Evolutionary conservation across 2,113 vertebrate genomes (phyloP), one percentile per base, ranked within the genome.

Genomic region (Isichthys henryi): DNA sequence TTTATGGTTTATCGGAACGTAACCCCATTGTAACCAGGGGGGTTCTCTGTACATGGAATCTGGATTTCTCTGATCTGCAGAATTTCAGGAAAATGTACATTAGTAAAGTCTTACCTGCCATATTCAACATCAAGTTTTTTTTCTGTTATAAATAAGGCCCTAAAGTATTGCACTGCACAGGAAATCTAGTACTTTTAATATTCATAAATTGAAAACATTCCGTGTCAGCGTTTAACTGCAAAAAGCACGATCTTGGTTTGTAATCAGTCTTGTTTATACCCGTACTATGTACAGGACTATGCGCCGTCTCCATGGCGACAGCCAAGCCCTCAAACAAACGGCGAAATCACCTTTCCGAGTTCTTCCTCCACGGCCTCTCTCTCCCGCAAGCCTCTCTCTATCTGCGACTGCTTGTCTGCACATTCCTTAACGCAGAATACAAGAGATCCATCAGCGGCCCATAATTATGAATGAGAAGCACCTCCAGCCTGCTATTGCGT

Each of bases 321-420:
- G 58, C 62, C n/a, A 66, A 27, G 62, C 62, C n/a, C 62, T 31
- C 9, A 13, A 66, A 66, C n/a, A 27, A 11, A 84, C 21, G 3
- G 19, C 21, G 2, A 10, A 23, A 87, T 95, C 94, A 99, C 98
- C 97, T 97, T 98, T 92, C 97, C 97, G 31, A 99, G 95, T 91
- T 99, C 98, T 92, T 98, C 97, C 94, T 99, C 98, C 85, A 97
- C 94, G 17, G 96, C 96, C 92, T 94, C 97, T 92, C 97, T 98
- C 92, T 99, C 98, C 91, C 97, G 96, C 90, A 96, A 92, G 56
- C 94, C 94, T 92, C 95, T 95, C 91, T 98, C 97, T 70, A 97
- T 94, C 95, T 96, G 97, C 77, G 91, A 91, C 91, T 97, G 96
- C 92, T 98, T 99, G 93, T 98, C 97, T 82, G 95, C 95, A 95